Percentiles rank a stretch among this genome's conserved stretches.
Evolutionary conservation across 2,113 vertebrate species (phyloP).

Genomic region (Coptodon rendalli): DNA sequence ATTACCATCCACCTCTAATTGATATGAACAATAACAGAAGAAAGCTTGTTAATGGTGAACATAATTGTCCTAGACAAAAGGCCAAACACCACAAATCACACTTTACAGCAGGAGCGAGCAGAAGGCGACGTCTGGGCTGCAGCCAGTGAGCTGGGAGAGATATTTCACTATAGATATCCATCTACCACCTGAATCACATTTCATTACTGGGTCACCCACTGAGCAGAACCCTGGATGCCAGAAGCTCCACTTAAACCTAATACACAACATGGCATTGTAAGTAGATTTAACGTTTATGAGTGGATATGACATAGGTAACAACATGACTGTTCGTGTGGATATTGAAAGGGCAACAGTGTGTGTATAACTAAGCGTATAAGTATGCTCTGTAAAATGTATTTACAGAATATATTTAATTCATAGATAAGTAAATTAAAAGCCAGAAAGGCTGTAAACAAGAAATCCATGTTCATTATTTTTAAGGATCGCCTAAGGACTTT

Average conservation of each 20-base stretch:
- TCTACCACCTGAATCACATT: constrained; percentile 59
- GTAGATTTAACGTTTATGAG: background rate
- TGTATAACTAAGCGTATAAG: background rate
- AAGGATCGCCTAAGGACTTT: background rate
- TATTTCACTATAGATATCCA: constrained; percentile 54
- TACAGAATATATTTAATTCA: background rate
- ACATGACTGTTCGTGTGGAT: fast-evolving
- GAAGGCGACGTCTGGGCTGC: constrained; percentile 56
- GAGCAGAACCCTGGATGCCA: background rate
- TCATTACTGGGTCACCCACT: constrained; percentile 29
- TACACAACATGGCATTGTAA: background rate
- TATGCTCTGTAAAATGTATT: background rate
- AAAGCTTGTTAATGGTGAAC: constrained; percentile 82
- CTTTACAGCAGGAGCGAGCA: constrained; percentile 39
- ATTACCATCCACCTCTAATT: constrained; percentile 82
- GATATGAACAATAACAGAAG: constrained; percentile 84
- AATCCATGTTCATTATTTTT: background rate
- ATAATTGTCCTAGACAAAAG: constrained; percentile 60
- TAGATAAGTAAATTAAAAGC: background rate
- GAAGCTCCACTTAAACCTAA: background rate
- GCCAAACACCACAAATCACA: constrained; percentile 43
- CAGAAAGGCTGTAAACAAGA: background rate
- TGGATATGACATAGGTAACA: background rate
- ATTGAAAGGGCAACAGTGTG: background rate
- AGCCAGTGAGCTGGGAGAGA: constrained; percentile 4